A percentile compares a stretch with the other conserved stretches of the same genome.
Conservation (phyloP, 2,888 invertebrate genomes). For the Ariolimax columbianus region DNA sequence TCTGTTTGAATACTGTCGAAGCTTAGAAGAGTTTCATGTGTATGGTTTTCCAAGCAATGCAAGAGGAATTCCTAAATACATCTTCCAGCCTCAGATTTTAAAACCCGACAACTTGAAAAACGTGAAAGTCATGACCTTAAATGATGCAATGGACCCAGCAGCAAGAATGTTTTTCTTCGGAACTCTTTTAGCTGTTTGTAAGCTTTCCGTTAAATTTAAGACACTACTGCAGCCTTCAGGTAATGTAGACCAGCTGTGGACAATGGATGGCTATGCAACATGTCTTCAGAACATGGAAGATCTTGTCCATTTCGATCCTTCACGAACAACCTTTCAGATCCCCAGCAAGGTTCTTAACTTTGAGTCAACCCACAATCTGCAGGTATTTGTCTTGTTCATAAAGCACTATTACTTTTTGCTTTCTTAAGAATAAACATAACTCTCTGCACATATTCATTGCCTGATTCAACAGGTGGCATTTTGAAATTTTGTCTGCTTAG, state of each 20-base stretch:
- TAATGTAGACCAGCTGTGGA: slow-evolving; percentile 65
- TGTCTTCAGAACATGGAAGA: slow-evolving; percentile 62
- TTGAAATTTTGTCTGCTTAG: too few species aligned
- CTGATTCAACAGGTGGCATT: background rate
- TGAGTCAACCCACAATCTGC: slow-evolving; percentile 51
- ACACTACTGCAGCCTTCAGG: slow-evolving; percentile 71
- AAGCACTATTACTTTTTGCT: background rate
- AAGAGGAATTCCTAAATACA: slow-evolving; percentile 69
- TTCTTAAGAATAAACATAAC: background rate
- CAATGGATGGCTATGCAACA: slow-evolving; percentile 63
- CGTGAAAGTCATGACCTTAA: slow-evolving; percentile 71
- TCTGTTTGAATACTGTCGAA: slow-evolving; percentile 73
- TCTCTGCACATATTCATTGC: background rate
- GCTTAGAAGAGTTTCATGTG: slow-evolving; percentile 71
- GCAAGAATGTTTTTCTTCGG: slow-evolving; percentile 76
- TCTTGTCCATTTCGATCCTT: slow-evolving; percentile 63
- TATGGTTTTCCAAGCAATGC: slow-evolving; percentile 72
- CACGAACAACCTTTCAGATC: slow-evolving; percentile 62
- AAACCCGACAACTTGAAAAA: slow-evolving; percentile 67
- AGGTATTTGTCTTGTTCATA: slow-evolving; percentile 20
- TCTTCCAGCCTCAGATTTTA: slow-evolving; percentile 71
- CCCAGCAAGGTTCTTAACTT: slow-evolving; percentile 58
- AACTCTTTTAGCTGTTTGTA: slow-evolving; percentile 71
- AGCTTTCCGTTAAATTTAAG: slow-evolving; percentile 62
- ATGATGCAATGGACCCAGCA: slow-evolving; percentile 74